phyloP scores from a whole-genome alignment of 2,113 vertebrate species.

The Vicugna pacos region DNA sequence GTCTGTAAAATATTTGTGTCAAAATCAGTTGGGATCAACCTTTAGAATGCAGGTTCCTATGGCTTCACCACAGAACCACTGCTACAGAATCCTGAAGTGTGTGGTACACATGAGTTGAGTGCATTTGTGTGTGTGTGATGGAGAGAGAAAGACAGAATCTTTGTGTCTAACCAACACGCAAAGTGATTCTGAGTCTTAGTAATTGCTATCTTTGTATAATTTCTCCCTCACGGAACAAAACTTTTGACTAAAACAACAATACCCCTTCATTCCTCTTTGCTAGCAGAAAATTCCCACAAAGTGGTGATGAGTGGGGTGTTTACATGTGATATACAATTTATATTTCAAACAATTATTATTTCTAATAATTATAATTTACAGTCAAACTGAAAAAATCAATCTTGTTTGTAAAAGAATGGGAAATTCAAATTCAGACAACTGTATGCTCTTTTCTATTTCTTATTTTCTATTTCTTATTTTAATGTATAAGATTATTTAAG shows the following conservation, averaged over 20 bases:
- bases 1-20: background rate
- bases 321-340: background rate
- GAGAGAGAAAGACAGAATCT: background rate
- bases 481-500: background rate
- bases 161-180: background rate
- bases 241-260: background rate
- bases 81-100: background rate
- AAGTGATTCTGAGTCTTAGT: background rate
- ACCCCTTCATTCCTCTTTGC: background rate
- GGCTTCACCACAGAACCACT: background rate
- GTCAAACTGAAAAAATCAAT: background rate
- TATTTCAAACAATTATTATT: background rate
- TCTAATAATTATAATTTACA: background rate
- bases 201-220: background rate
- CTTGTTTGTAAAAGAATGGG: constrained; percentile 29
- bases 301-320: background rate
- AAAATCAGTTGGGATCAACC: background rate
- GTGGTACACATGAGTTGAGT: background rate
- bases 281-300: background rate
- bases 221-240: background rate
- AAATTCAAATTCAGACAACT: background rate
- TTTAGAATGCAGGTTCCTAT: background rate
- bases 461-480: background rate
- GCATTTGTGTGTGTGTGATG: background rate
- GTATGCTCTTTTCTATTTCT: background rate